These are phyloP conservation scores for Apis florea DNA, from an alignment of 1,140 invertebrate species.

Conservation along the genomic window DNA sequence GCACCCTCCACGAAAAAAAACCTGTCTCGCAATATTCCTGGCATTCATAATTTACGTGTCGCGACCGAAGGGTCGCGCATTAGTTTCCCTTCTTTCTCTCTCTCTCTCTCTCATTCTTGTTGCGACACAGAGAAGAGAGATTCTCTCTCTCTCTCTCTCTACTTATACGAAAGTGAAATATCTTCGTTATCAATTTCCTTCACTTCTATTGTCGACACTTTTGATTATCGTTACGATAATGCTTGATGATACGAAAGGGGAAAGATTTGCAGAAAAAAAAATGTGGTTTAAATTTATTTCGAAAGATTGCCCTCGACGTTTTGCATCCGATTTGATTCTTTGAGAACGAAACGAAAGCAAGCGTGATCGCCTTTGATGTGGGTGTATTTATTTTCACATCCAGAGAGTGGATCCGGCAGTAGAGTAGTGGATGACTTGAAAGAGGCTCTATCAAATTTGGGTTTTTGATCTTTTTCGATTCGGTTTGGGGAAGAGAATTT, in stretches of 20 bases:
- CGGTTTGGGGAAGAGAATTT: too few species aligned
- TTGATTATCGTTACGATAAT: neutral
- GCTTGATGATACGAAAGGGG: neutral
- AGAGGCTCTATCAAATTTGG: too few species aligned
- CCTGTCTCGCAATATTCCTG: constrained; percentile 46
- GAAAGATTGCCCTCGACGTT: too few species aligned
- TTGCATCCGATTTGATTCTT: too few species aligned
- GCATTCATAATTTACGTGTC: constrained; percentile 59
- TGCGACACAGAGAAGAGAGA: neutral
- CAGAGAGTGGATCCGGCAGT: too few species aligned
- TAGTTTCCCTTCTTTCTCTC: neutral
- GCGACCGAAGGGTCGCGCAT: neutral
- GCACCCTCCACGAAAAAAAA: neutral
- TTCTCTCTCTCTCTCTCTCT: neutral
- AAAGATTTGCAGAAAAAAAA: too few species aligned
- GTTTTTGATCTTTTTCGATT: too few species aligned
- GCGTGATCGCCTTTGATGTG: too few species aligned
- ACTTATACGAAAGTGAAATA: neutral
- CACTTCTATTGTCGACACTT: neutral
- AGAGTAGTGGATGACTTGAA: too few species aligned
- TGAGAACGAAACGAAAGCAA: too few species aligned
- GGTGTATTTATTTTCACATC: too few species aligned
- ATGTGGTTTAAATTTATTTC: too few species aligned
- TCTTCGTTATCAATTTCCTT: neutral
- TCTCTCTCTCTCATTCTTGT: neutral